Evolutionary conservation across 2,797 vertebrate genomes (phyloP), one percentile per base, ranked within the genome.

Genomic region (Cossypha dichroa): DNA sequence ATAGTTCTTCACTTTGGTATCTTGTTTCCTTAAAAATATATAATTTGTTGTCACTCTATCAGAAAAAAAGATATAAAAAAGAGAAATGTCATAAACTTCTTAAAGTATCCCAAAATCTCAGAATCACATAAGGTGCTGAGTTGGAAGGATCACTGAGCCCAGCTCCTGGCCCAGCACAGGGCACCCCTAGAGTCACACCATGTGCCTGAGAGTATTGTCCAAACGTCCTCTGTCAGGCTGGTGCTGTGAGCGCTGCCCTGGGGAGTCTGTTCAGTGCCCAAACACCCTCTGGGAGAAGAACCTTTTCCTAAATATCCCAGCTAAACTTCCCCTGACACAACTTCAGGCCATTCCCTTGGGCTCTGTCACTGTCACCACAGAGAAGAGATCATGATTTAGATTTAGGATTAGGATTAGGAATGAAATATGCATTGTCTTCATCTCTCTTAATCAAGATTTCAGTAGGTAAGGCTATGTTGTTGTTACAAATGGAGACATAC

Each of bases 21-120:
- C 28, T 79, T 90, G 34, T 46, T 67, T 91, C 79, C 26, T 79
- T 69, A 87, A 96, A 10, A 74, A 70, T 34, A 69, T 51, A 94
- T 82, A 88, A 95, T 97, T 94, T 79, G 90, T 96, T 96, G 89
- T 97, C 97, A 86, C 83, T 85, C 26, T 46, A 64, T 45, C 55
- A 85, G 18, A 3, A 3, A 18, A 26, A 36, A 20, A 43, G 4
- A 25, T 34, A 36, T 11, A 11, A 85, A 70, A 87, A 36, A 21
- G 21, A 85, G 18, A 92, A 56, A 69, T 28, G 1, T 36, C 13
- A 63, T 63, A 52, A 64, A n/a, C 14, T 86, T 92, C 64, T 92
- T 81, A 36, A 34, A 75, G 2, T 62, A 68, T 41, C 28, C 33
- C 26, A 78, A 21, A 64, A 77, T 10, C 51, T 14, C 13, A 49